Evolutionary conservation across 2,797 vertebrate genomes (phyloP).

Genomic region (Leucoraja ocellata): DNA sequence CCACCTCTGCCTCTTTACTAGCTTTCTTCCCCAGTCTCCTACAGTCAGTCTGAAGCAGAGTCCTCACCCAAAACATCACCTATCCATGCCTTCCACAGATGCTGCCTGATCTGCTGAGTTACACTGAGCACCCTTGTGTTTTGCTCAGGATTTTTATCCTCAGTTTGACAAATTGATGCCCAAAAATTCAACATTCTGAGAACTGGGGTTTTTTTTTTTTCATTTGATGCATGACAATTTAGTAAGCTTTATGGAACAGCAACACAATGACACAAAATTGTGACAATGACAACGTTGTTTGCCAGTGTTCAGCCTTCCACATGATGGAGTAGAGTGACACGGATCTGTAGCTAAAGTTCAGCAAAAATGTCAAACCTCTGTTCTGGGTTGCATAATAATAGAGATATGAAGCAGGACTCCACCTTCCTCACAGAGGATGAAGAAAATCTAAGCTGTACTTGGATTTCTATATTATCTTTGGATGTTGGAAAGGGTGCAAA

Average conservation of each 20-base stretch:
- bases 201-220: background rate
- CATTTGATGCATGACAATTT: background rate
- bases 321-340: background rate
- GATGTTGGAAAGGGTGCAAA: too few species aligned
- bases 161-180: background rate
- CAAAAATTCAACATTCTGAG: background rate
- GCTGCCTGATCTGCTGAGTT: too few species aligned
- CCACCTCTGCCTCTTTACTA: too few species aligned
- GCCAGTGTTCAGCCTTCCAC: background rate
- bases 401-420: background rate
- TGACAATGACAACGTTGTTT: background rate
- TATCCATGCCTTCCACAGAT: too few species aligned
- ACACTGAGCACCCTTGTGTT: too few species aligned
- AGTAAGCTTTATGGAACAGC: background rate
- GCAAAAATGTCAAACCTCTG: background rate
- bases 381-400: background rate
- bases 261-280: background rate
- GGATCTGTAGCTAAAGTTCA: background rate
- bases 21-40: too few species aligned
- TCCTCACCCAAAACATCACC: too few species aligned
- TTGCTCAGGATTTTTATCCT: background rate
- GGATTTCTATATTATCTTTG: too few species aligned
- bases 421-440: background rate
- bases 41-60: too few species aligned
- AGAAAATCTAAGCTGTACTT: background rate